Base-by-base conservation (phyloP, 2,113 vertebrate genomes). In the Numenius arquata region DNA sequence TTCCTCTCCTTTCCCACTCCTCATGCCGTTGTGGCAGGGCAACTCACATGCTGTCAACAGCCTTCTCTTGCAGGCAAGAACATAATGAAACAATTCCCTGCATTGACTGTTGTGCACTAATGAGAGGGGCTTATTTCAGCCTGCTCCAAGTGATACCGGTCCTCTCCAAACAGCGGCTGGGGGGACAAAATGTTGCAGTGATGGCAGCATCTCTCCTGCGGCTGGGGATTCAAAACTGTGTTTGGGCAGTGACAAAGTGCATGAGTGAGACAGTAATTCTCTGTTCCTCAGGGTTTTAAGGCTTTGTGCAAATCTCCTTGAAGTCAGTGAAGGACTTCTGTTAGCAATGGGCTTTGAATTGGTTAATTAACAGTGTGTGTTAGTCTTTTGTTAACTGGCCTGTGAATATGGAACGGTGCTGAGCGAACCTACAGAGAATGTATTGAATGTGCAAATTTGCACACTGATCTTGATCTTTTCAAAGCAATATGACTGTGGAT, bases 261-360 rank as follows among this genome's bases (percentile, higher is more conserved):
- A 2, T 11, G 50, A 93, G 53, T 55, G 55, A 48, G 72, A 66
- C 26, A 32, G n/a, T 55, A 11, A 82, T 88, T 83, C 1, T 15
- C 50, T 58, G 8, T 79, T 88, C 88, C 50, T 66, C 1, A 1
- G 48, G 48, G 62, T 79, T 88, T 85, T 79, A 89, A 73, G 43
- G 40, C 50, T 95, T 85, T 89, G 72, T 61, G n/a, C 50, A 77
- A 70, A 83, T 68, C 45, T 62, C 67, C 93, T 58, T 88, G 85
- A 91, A 90, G 45, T 47, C 84, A 43, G 18, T 16, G 65, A 85
- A 77, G 52, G 90, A 52, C 71, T 95, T 85, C 27, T 58, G 53
- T 32, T 83, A 30, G 59, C 47, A 70, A 0, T 11, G 29, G 67
- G 66, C 78, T 94, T 92, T 90, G 94, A 82, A 65, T 80, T 15